Conservation (phyloP, 92 coral and sea anemone genomes). For the Ricordea florida region DNA sequence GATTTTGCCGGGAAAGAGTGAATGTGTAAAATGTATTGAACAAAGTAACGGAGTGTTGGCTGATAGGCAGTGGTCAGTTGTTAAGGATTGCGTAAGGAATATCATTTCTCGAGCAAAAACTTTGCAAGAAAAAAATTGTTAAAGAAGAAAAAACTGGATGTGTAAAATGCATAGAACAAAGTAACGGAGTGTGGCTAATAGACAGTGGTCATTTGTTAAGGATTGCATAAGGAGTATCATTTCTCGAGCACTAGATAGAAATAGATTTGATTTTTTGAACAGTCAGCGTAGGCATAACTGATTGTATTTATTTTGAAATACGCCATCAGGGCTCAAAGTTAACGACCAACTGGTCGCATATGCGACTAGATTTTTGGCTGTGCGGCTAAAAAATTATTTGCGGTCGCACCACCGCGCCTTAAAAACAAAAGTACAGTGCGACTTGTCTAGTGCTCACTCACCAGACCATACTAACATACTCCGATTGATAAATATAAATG, state of each 20-base stretch:
- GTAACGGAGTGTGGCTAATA: slow-evolving; percentile 7
- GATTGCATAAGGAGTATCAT: slow-evolving; percentile 16
- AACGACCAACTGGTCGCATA: slow-evolving; percentile 6
- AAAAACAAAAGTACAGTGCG: not conserved
- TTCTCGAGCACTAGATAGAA: slow-evolving; percentile 8
- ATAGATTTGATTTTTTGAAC: not conserved
- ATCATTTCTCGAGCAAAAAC: slow-evolving; percentile 25
- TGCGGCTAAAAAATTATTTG: not conserved
- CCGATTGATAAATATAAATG: not conserved
- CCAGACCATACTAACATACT: not conserved
- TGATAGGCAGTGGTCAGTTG: slow-evolving; percentile 33
- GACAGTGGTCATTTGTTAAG: slow-evolving; percentile 43
- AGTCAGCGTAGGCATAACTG: slow-evolving; percentile 1
- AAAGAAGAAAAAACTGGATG: slow-evolving; percentile 13
- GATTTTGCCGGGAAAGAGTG: slow-evolving; percentile 38
- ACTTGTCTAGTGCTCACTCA: not conserved
- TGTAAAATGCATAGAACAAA: slow-evolving; percentile 22
- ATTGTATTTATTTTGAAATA: not conserved
- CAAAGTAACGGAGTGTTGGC: slow-evolving; percentile 24
- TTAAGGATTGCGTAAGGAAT: slow-evolving; percentile 44
- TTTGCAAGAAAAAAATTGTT: slow-evolving; percentile 10
- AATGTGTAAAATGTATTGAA: slow-evolving; percentile 25
- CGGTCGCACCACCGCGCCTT: not conserved
- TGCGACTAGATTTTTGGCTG: too few species aligned
- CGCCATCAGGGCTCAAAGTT: not conserved